Evolutionary conservation across 2,113 vertebrate genomes (phyloP).

Genomic region (Malurus melanocephalus): DNA sequence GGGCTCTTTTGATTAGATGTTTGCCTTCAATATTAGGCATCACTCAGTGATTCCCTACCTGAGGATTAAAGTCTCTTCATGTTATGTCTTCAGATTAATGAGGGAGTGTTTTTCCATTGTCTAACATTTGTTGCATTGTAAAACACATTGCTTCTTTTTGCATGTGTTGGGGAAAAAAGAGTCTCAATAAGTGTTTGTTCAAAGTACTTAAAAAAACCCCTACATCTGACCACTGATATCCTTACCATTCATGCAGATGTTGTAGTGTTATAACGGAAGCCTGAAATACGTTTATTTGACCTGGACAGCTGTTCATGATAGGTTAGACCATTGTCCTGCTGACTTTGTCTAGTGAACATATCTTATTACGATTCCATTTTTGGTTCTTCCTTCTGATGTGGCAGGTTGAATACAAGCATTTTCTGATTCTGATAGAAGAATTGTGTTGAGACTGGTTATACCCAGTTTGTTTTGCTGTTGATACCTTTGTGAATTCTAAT

Average conservation of each 20-base stretch:
- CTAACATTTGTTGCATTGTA: background rate
- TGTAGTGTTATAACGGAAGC: background rate
- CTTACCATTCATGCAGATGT: background rate
- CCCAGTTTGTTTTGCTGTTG: background rate
- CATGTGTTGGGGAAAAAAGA: accelerated
- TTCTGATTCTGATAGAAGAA: background rate
- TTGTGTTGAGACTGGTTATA: background rate
- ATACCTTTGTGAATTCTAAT: background rate
- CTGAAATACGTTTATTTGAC: background rate
- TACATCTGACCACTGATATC: background rate
- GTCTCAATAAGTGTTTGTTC: background rate
- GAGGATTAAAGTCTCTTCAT: background rate
- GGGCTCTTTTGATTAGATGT: background rate
- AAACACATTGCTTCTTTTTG: background rate
- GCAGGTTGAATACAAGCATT: background rate
- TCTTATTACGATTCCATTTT: background rate
- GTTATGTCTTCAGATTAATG: background rate
- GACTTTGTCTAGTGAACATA: background rate
- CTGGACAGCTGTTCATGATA: background rate
- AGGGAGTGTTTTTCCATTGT: background rate
- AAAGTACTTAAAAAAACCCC: accelerated
- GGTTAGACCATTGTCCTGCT: background rate
- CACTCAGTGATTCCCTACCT: background rate
- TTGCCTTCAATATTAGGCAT: background rate
- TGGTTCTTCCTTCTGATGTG: background rate